Evolutionary conservation across 2,113 vertebrate species (phyloP).

Genomic region (Sinocyclocheilus grahami): DNA sequence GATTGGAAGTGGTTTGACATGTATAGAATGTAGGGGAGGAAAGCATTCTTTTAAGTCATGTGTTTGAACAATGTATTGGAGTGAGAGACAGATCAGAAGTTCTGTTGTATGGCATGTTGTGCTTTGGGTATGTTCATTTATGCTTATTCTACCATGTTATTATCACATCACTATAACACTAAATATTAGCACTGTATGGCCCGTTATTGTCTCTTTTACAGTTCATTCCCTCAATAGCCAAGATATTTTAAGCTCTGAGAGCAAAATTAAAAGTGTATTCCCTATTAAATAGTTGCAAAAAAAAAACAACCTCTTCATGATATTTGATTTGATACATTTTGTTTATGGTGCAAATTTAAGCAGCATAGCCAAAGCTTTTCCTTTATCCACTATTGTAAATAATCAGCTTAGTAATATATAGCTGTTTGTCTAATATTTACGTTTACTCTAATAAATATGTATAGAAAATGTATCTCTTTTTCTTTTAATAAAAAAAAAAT

Average conservation of each 20-base stretch:
- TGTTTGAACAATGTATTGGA: neutral
- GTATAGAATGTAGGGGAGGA: neutral
- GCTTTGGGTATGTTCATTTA: neutral
- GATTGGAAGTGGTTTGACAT: neutral
- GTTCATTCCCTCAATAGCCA: neutral
- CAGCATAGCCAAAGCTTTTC: neutral
- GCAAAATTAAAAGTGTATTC: neutral
- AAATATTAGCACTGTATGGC: neutral
- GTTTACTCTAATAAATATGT: neutral
- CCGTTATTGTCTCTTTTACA: neutral
- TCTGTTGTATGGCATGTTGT: neutral
- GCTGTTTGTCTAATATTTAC: conserved; percentile 59
- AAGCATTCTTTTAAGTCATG: neutral
- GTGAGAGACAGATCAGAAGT: neutral
- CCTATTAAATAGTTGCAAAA: neutral
- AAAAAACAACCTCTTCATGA: neutral
- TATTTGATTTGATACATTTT: neutral
- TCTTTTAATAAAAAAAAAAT: too few species aligned
- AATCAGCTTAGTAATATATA: conserved; percentile 36
- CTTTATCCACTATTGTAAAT: too few species aligned
- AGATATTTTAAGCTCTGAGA: neutral
- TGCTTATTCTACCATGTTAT: conserved; percentile 3
- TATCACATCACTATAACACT: neutral
- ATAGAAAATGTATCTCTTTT: neutral
- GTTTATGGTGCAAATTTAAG: too few species aligned